Percentiles rank a stretch among this genome's conserved stretches.
Conservation (phyloP, 2,797 vertebrate genomes). For the Platalea minor region DNA sequence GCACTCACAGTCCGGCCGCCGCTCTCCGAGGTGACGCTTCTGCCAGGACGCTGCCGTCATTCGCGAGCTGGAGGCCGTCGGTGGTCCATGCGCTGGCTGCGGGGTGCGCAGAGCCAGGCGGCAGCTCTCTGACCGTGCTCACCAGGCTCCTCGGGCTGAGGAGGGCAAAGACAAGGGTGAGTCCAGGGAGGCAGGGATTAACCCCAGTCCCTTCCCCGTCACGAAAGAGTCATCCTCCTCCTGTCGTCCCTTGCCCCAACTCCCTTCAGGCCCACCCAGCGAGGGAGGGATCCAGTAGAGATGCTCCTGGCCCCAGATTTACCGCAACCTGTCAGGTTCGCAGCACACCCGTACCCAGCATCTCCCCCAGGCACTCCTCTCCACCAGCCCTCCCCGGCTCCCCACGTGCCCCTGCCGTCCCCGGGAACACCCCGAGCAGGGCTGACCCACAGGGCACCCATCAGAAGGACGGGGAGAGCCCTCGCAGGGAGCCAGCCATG, state of each 20-base stretch:
- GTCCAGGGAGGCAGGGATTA: background rate
- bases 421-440: too few relatives aligned
- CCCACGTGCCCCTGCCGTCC: background rate
- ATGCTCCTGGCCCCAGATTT: background rate
- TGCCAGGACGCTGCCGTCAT: background rate
- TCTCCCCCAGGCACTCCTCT: background rate
- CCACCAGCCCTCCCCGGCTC: background rate
- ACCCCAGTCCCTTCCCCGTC: background rate
- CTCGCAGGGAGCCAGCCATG: background rate
- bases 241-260: too few relatives aligned
- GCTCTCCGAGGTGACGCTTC: background rate
- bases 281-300: background rate
- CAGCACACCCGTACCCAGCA: background rate
- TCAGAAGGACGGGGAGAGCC: background rate
- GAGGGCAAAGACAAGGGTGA: background rate
- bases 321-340: background rate
- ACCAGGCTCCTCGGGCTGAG: background rate
- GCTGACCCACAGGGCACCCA: background rate
- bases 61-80: accelerated
- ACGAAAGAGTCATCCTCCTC: background rate
- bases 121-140: background rate
- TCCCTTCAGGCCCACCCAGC: background rate
- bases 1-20: background rate
- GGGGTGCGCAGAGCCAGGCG: background rate
- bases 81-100: background rate